These are phyloP conservation scores for Collichthys lucidus DNA, from an alignment of 2,113 vertebrate genomes.

Conservation along the genomic window DNA sequence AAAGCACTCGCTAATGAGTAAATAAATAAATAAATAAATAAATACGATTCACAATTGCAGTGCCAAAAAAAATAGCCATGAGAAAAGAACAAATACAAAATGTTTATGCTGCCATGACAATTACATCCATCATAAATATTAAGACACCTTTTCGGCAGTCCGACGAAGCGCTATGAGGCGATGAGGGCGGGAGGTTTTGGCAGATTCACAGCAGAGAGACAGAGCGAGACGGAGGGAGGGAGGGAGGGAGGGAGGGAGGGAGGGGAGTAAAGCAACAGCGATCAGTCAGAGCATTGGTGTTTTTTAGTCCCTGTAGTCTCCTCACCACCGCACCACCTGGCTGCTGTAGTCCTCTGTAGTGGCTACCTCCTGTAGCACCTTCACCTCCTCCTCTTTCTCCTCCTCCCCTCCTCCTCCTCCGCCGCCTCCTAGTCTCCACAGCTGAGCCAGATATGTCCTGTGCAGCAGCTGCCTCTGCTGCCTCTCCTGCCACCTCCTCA, in stretches of 20 bases:
- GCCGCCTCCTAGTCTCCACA: constrained; percentile 68
- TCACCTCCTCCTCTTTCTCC: constrained; percentile 50
- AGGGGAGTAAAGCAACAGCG: constrained; percentile 42
- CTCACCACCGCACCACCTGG: constrained; percentile 84
- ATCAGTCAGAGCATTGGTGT: constrained; percentile 19
- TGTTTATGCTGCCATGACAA: constrained; percentile 66
- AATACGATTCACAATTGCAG: constrained; percentile 57
- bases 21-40: constrained; percentile 67
- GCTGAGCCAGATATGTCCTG: constrained; percentile 68
- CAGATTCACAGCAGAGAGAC: constrained; percentile 55
- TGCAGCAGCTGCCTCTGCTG: constrained; percentile 69
- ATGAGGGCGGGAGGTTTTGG: constrained; percentile 56
- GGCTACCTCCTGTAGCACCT: constrained; percentile 52
- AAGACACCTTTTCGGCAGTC: constrained; percentile 75
- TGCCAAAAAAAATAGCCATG: constrained; percentile 58
- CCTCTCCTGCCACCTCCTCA: constrained; percentile 73
- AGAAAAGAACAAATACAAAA: constrained; percentile 72
- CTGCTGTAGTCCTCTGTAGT: constrained; percentile 85
- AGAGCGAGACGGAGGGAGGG: constrained; percentile 4
- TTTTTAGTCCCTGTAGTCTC: constrained; percentile 7
- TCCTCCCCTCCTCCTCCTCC: constrained; percentile 8
- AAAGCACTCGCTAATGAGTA: constrained; percentile 58
- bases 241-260: constrained; percentile 5
- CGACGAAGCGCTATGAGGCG: constrained; percentile 42
- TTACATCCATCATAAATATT: constrained; percentile 79